Evolutionary conservation across 2,888 invertebrate species (phyloP), one percentile per base, ranked within the genome.

Genomic region (Scrobipalpa atriplicella): DNA sequence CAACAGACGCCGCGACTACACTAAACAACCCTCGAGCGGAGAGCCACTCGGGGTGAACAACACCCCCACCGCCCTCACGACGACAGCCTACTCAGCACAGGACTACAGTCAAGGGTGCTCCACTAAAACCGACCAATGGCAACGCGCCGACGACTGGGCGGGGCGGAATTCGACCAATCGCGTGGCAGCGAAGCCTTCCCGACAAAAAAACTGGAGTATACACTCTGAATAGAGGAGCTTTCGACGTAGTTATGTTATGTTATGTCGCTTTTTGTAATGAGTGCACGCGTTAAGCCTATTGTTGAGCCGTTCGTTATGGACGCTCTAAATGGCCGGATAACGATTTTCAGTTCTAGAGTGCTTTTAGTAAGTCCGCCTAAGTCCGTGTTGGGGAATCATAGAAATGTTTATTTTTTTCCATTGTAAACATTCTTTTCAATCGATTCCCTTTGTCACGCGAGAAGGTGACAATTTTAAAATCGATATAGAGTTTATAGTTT

Each of bases 241-340:
- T 92, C 87, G 86, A 90, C 87, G 85, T 90, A 87, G 89, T 82
- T 84, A 88, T 88, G 92, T 89, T 91, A 90, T 89, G 90, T 92
- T 92, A 90, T 90, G 90, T 90, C 89, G 91, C 90, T 91, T 92
- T 89, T 92, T 92, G 91, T 92, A 92, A 92, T 92, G 89, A 92
- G 92, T 90, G 86, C 87, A 89, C 86, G 90, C 90, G 89, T 88
- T 92, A 92, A 92, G 92, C 89, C 92, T 87, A 91, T 92, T 92
- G 92, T 92, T 90, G 91, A 92, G 81, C 86, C 86, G 89, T 88
- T 87, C 89, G 89, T 90, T 90, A 91, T 90, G 90, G 90, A 89
- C 86, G 91, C 88, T 89, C 85, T 82, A 86, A 90, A 90, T 85
- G 84, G 84, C 83, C 82, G 87, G 88, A 87, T 92, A 91, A 92